Evolutionary conservation across 1,140 invertebrate species (phyloP).

Genomic region (Heliothis subflexa): DNA sequence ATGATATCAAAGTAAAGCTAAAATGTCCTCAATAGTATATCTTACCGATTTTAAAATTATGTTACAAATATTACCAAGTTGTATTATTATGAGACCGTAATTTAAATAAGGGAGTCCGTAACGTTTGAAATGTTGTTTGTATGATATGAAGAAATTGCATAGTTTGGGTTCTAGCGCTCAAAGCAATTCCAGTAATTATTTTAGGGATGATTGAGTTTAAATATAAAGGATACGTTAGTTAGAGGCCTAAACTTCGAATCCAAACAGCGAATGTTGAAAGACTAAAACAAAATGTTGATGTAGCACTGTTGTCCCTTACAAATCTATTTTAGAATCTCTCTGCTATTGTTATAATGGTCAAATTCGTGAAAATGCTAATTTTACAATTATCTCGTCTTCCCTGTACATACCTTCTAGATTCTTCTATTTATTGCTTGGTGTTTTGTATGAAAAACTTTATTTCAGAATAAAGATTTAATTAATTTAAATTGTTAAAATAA

Average conservation of each 20-base stretch:
- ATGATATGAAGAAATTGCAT: neutral
- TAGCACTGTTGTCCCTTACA: constrained; percentile 50
- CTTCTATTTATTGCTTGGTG: constrained; percentile 29
- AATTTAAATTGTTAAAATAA: neutral
- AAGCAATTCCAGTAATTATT: neutral
- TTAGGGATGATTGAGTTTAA: neutral
- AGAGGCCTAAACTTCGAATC: constrained; percentile 43
- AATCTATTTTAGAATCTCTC: constrained; percentile 61
- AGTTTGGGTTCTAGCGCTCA: neutral
- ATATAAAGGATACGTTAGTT: constrained; percentile 16
- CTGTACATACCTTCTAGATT: constrained; percentile 28
- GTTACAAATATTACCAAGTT: neutral
- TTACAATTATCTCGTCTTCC: constrained; percentile 15
- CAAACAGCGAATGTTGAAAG: constrained; percentile 60
- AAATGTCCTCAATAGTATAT: neutral
- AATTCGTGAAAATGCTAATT: constrained; percentile 7
- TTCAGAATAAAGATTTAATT: neutral
- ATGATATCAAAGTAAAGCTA: neutral
- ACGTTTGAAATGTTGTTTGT: neutral
- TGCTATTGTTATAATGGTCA: constrained; percentile 37
- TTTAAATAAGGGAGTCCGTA: neutral
- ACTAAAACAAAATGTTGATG: constrained; percentile 44
- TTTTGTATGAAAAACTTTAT: neutral
- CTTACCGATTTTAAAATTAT: no score
- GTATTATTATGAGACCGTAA: neutral